Evolutionary conservation across 2,113 vertebrate species (phyloP), one percentile per base, ranked within the genome.

Genomic region (Pantherophis guttatus): DNA sequence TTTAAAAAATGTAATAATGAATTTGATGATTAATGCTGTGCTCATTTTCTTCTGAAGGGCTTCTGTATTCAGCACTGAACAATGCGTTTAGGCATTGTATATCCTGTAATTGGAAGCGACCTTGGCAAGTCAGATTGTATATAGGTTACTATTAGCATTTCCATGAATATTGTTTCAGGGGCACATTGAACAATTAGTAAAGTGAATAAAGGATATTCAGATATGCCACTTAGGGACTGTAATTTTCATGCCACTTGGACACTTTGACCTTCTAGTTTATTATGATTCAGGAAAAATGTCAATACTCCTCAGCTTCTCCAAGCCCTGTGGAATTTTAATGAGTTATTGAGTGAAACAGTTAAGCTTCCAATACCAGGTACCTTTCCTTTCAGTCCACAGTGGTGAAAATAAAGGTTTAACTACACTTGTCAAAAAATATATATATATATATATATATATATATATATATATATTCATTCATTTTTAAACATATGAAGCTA

Each of bases 211-310:
- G 94, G 93, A 94, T 92, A 94, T 75, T 93, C 93, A 54, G 90
- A 53, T 54, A 44, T 29, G 93, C 81, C 0, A 48, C 96, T 91
- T 65, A 58, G 91, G 91, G 94, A 65, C 91, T 91, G 93, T 95
- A 90, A 93, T 96, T 97, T 95, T 93, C 94, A 93, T 92, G 44
- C 91, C 93, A 88, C 59, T 94, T 96, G 86, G 93, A 97, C 91
- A 95, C 93, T 96, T 91, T 97, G 98, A 97, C 96, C 96, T 97
- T 97, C 96, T 95, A 95, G 96, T 97, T 98, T 97, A 98, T 98
- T 98, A 97, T 95, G 95, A 97, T 97, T 96, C 97, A 97, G 94
- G 95, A 96, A 96, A 96, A 95, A 97, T 90, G 96, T 97, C 97
- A 95, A 96, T 98, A 97, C 96, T 96, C 95, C 95, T 93, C 90